Evolutionary conservation across 2,888 invertebrate species (phyloP).

Genomic region (Stenotaenia linearis): DNA sequence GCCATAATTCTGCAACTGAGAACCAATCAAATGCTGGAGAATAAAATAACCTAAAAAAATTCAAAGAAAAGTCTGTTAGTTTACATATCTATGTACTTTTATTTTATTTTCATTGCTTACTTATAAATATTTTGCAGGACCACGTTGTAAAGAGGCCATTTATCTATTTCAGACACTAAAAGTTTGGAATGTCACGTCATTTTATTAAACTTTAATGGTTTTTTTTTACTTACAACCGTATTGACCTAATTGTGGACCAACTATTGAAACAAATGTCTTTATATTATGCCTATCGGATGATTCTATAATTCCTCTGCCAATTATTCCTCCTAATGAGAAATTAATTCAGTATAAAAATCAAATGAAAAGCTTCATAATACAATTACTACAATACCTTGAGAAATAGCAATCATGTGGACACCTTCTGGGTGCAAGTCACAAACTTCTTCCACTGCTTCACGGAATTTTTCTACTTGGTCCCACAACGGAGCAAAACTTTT

Average conservation of each 20-base stretch:
- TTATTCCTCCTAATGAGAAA: not conserved
- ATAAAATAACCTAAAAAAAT: not conserved
- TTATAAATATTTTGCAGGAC: not conserved
- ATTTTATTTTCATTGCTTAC: no score
- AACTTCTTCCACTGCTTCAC: not conserved
- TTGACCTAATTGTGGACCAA: not conserved
- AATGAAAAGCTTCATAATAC: no score
- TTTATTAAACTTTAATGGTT: no score
- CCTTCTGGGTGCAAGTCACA: not conserved
- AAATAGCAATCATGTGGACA: not conserved
- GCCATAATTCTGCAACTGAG: not conserved
- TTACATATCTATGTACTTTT: no score
- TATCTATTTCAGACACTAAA: not conserved
- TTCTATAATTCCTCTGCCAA: not conserved
- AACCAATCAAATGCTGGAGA: not conserved
- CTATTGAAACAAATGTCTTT: not conserved
- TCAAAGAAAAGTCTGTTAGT: not conserved
- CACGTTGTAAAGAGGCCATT: not conserved
- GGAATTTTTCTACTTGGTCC: not conserved
- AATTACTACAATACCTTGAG: not conserved
- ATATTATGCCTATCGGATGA: not conserved
- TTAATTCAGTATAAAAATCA: no score
- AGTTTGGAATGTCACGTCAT: no score
- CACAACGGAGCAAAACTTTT: not conserved
- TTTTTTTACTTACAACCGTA: not conserved